A percentile compares a stretch with the other conserved stretches of the same genome.
Evolutionary conservation across 2,113 vertebrate species (phyloP).

Genomic region (Theropithecus gelada): DNA sequence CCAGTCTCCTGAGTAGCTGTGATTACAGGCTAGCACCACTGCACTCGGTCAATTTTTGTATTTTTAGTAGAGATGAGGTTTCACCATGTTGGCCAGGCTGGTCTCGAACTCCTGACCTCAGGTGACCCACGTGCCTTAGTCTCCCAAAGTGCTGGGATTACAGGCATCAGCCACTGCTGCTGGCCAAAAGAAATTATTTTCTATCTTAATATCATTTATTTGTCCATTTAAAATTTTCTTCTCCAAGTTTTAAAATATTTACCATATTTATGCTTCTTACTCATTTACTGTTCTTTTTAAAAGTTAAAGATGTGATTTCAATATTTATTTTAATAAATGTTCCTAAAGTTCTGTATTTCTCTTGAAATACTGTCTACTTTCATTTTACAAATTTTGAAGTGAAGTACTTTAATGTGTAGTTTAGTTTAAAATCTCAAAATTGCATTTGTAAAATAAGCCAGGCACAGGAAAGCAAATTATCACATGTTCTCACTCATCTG

Average conservation of each 20-base stretch:
- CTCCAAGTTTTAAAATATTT: not conserved
- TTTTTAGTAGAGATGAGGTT: too few species aligned
- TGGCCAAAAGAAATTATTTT: not conserved
- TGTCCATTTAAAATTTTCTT: not conserved
- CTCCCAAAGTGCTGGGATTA: too few species aligned
- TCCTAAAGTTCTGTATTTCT: not conserved
- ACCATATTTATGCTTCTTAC: not conserved
- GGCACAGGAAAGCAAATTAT: not conserved
- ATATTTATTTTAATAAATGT: not conserved
- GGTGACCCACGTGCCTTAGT: too few species aligned
- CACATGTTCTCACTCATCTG: not conserved
- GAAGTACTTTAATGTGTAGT: not conserved
- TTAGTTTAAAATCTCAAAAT: not conserved
- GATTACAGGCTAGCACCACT: too few species aligned
- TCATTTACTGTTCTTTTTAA: not conserved
- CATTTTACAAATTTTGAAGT: not conserved
- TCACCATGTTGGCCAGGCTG: too few species aligned
- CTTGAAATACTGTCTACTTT: not conserved
- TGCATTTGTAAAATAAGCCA: not conserved
- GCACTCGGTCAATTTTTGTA: too few species aligned
- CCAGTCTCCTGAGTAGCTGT: too few species aligned
- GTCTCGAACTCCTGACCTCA: too few species aligned
- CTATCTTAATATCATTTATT: not conserved
- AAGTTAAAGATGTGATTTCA: not conserved
- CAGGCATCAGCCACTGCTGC: too few species aligned